Evolutionary conservation across 2,888 invertebrate species (phyloP), one percentile per base, ranked within the genome.

Genomic region (Agonopterix alstromeriana): DNA sequence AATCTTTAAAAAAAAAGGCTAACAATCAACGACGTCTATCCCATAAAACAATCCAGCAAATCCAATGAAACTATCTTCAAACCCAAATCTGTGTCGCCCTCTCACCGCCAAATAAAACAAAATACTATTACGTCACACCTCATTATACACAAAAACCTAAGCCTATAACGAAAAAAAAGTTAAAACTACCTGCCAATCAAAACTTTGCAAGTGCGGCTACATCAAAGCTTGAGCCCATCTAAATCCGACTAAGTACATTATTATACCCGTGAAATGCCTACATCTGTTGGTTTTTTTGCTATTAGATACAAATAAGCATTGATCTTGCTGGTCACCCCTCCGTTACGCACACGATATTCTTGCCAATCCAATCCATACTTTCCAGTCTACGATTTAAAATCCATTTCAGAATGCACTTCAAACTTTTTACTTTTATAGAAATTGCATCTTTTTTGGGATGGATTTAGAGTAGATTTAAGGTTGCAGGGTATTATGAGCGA

Each of bases 241-340:
- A 85, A 85, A 83, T 83, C 83, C 82, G 63, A 63, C 78, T 86
- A 86, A 87, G 84, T 77, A 83, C 80, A 79, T 86, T 86, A 87
- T 83, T 82, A 84, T 82, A 84, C 79, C 86, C 85, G 84, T 88
- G 84, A 87, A 88, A 87, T 84, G 82, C 68, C 72, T 86, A 72
- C 87, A 88, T 86, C 87, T 88, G 87, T 82, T 85, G 83, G 73
- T 83, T 85, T 27, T 86, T 86, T 77, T 83, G 75, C 79, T 81
- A 86, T 86, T 84, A 87, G 77, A 80, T 77, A 77, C 84, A 84
- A 84, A 86, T 84, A 85, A 79, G 75, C 80, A 81, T 77, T 82
- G 84, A 83, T 81, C 79, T 73, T 62, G 27, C 66, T 66, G 70
- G 68, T 70, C 76, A 70, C 79, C 78, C 79, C 66, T 67, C 56